Percentiles rank a stretch among this genome's conserved stretches.
Evolutionary conservation across 2,113 vertebrate species (phyloP).

Genomic region (Herpailurus yagouaroundi): DNA sequence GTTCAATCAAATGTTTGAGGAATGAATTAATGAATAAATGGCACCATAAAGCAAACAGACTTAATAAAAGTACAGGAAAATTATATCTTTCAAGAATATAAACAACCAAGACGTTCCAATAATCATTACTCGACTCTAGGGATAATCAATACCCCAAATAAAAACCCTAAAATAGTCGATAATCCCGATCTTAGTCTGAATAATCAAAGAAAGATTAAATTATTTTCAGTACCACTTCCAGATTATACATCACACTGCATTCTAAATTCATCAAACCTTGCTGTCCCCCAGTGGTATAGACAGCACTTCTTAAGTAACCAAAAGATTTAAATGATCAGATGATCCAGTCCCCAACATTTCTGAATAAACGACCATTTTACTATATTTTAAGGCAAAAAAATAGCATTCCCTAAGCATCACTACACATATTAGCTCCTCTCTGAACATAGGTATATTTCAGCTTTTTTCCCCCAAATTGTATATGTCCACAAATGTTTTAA

Average conservation of each 20-base stretch:
- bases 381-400: slow-evolving; percentile 26
- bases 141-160: slow-evolving; percentile 32
- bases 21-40: background rate
- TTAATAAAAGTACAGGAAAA: background rate
- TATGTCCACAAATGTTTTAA: background rate
- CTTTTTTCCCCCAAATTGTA: background rate
- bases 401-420: background rate
- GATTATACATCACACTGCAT: background rate
- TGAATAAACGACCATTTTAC: slow-evolving; percentile 19
- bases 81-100: slow-evolving; percentile 18
- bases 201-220: slow-evolving; percentile 47
- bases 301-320: background rate
- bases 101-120: background rate
- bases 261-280: slow-evolving; percentile 41
- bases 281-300: background rate
- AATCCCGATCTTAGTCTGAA: background rate
- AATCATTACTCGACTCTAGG: background rate
- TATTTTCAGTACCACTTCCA: slow-evolving; percentile 41
- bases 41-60: background rate
- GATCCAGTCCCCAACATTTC: background rate
- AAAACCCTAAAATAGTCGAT: background rate
- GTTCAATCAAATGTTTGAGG: background rate
- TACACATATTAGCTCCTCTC: background rate
- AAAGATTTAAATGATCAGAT: slow-evolving; percentile 46
- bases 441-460: background rate